A percentile compares a stretch with the other conserved stretches of the same genome.
Conservation (phyloP, 2,797 vertebrate genomes). For the Macroramphosus scolopax region DNA sequence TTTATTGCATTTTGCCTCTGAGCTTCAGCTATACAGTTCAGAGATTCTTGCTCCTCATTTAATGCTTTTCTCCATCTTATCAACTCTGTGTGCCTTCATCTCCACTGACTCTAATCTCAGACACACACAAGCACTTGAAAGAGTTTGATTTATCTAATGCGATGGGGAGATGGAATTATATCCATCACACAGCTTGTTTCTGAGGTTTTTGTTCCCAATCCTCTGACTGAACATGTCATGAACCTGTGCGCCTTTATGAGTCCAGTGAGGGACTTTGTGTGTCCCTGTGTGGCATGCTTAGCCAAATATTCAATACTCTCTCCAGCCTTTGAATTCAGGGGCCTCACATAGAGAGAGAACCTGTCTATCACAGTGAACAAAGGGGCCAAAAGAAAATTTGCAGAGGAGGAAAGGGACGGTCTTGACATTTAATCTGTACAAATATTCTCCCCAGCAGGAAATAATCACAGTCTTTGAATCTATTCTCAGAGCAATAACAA, state of each 20-base stretch:
- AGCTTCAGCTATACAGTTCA: slow-evolving; percentile 18
- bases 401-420: slow-evolving; percentile 64
- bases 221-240: slow-evolving; percentile 59
- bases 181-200: slow-evolving; percentile 53
- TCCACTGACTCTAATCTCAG: slow-evolving; percentile 49
- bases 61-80: slow-evolving; percentile 28
- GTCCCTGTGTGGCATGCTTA: slow-evolving; percentile 60
- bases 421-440: slow-evolving; percentile 76
- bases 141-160: slow-evolving; percentile 41
- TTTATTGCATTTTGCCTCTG: slow-evolving; percentile 2
- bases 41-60: slow-evolving; percentile 22
- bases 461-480: slow-evolving; percentile 61
- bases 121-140: slow-evolving; percentile 51
- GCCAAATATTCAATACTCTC: slow-evolving; percentile 70
- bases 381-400: slow-evolving; percentile 73
- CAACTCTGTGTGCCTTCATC: slow-evolving; percentile 35
- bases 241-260: slow-evolving; percentile 54
- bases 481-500: slow-evolving; percentile 56
- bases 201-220: slow-evolving; percentile 51
- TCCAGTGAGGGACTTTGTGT: slow-evolving; percentile 54
- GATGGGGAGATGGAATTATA: slow-evolving; percentile 46
- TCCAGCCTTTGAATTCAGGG: slow-evolving; percentile 69
- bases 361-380: slow-evolving; percentile 78
- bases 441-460: slow-evolving; percentile 70
- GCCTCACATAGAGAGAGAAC: slow-evolving; percentile 75